Evolutionary conservation across 2,888 invertebrate genomes (phyloP).

Genomic region (Epirrita christyi): DNA sequence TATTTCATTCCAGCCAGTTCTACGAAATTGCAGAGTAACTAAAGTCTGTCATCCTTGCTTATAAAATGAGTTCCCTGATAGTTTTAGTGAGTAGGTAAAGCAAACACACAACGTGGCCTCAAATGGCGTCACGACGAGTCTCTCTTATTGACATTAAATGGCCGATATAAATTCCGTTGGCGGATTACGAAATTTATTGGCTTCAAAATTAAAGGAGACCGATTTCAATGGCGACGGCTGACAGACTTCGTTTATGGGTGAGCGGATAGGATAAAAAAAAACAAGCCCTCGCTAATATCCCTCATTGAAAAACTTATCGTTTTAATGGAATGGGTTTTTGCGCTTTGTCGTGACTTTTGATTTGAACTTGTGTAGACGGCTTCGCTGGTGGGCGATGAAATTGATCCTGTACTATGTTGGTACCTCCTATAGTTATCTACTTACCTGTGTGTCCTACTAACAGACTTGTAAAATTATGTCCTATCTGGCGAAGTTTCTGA

Average conservation of each 20-base stretch:
- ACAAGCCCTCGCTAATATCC: conserved; percentile 52
- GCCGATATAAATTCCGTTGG: conserved; percentile 81
- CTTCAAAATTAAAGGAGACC: conserved; percentile 82
- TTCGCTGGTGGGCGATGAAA: conserved; percentile 4
- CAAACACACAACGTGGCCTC: conserved; percentile 58
- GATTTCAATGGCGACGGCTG: conserved; percentile 79
- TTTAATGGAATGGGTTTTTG: conserved; percentile 60
- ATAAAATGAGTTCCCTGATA: conserved; percentile 70
- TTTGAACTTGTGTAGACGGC: conserved; percentile 33
- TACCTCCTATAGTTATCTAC: too few relatives aligned
- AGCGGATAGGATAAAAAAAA: conserved; percentile 64
- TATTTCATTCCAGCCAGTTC: too few relatives aligned
- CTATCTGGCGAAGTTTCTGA: too few relatives aligned
- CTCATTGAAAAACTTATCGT: conserved; percentile 66
- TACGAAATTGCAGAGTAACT: too few relatives aligned
- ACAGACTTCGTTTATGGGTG: conserved; percentile 73
- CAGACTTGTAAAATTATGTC: too few relatives aligned
- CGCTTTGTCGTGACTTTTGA: conserved; percentile 34
- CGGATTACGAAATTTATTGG: conserved; percentile 83
- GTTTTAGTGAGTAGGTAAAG: conserved; percentile 51
- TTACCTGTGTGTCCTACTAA: too few relatives aligned
- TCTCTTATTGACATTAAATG: conserved; percentile 80
- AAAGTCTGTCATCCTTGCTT: conserved; percentile 60
- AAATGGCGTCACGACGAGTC: conserved; percentile 52
- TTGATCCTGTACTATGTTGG: too few relatives aligned